Percentiles rank a stretch among this genome's conserved stretches.
These are phyloP conservation scores for Uromys caudimaculatus DNA, from an alignment of 2,797 vertebrate genomes.

Conservation along the genomic window DNA sequence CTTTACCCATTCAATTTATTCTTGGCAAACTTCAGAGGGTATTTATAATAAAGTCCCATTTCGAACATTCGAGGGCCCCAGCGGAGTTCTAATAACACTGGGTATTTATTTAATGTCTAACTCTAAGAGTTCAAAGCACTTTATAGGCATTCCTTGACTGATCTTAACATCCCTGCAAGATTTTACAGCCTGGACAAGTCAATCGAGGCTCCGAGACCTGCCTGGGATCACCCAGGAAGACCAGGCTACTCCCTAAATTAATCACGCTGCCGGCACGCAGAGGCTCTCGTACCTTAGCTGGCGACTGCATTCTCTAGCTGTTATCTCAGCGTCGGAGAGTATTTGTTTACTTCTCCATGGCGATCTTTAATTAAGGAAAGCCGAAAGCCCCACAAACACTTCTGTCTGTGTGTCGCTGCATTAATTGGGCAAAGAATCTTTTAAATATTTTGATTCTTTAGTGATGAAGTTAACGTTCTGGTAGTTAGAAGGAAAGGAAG, in stretches of 20 bases:
- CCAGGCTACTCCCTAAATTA: background rate
- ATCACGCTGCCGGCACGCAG: background rate
- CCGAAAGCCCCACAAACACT: conserved; percentile 9
- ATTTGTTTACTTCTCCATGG: conserved; percentile 73
- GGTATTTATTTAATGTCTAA: conserved; percentile 82
- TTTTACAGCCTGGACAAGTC: conserved; percentile 66
- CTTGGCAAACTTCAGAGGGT: conserved; percentile 62
- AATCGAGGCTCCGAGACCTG: background rate
- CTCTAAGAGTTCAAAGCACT: conserved; percentile 79
- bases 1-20: conserved; percentile 75
- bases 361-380: conserved; percentile 71
- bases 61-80: conserved; percentile 62
- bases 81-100: conserved; percentile 71
- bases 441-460: conserved; percentile 58
- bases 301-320: background rate
- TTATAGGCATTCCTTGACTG: conserved; percentile 75
- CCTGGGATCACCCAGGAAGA: conserved; percentile 75
- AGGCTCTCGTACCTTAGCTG: background rate
- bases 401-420: conserved; percentile 37
- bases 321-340: conserved; percentile 7
- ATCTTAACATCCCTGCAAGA: conserved; percentile 63
- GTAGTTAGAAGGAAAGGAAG: background rate
- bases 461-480: background rate
- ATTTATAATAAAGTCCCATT: conserved; percentile 68
- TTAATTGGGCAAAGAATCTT: conserved; percentile 56